phyloP scores from a whole-genome alignment of 2,888 invertebrate species.

The Itoplectis maculator region DNA sequence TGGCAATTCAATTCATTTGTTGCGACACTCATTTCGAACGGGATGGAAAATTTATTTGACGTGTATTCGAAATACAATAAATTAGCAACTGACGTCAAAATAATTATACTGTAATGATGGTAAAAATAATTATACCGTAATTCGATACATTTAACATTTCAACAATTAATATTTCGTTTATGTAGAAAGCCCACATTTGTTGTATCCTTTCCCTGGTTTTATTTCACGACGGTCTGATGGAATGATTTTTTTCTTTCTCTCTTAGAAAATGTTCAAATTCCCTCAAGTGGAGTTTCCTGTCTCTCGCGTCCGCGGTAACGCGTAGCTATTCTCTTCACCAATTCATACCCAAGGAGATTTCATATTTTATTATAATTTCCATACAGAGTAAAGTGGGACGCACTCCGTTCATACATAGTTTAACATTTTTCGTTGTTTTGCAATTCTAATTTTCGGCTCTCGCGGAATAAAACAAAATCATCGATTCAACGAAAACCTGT shows the following conservation, averaged over 20 bases:
- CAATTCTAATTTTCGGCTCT: background rate
- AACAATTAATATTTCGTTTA: too few relatives aligned
- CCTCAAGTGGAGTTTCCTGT: background rate
- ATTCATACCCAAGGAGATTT: background rate
- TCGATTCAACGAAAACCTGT: background rate
- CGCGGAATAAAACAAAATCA: background rate
- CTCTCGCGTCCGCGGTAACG: background rate
- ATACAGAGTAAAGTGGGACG: background rate
- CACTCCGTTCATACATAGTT: background rate
- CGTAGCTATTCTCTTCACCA: background rate
- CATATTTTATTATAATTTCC: slow-evolving; percentile 18
- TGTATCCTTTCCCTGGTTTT: background rate
- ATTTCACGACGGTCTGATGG: background rate
- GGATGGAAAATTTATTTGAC: background rate
- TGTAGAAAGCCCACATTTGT: background rate
- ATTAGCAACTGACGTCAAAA: too few relatives aligned
- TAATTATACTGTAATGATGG: too few relatives aligned
- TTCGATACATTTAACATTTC: too few relatives aligned
- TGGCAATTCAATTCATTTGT: background rate
- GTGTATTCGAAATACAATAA: too few relatives aligned
- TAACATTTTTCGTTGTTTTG: background rate
- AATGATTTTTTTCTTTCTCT: background rate
- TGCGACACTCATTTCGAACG: background rate
- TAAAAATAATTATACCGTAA: too few relatives aligned
- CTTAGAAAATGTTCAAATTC: background rate